These are phyloP conservation scores for Salvator merianae DNA, from an alignment of 2,113 vertebrate species.

Conservation along the genomic window DNA sequence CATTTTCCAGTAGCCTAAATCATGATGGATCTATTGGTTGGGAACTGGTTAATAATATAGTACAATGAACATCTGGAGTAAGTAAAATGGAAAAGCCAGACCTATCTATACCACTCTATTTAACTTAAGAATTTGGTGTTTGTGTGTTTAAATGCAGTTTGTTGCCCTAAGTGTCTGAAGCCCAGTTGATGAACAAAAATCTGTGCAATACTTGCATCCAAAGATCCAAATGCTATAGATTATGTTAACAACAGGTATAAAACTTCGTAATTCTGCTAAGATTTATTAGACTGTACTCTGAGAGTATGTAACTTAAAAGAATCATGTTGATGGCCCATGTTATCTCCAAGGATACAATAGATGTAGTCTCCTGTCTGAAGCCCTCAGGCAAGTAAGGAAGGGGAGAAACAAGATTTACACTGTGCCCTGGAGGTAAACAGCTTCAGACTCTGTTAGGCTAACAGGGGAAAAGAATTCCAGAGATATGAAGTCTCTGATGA, in stretches of 20 bases:
- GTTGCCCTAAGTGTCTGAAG: not conserved
- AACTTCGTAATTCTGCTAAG: not conserved
- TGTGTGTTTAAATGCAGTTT: not conserved
- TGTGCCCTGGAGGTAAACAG: conserved; percentile 19
- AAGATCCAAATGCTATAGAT: not conserved
- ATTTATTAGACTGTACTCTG: not conserved
- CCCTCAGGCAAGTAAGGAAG: not conserved
- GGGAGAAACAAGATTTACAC: conserved; percentile 5
- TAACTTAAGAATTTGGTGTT: not conserved
- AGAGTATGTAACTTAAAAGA: not conserved
- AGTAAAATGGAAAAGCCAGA: no score
- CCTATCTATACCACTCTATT: no score
- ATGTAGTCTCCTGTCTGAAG: not conserved
- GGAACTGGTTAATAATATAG: no score
- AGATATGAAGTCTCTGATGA: not conserved
- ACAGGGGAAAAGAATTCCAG: conserved; percentile 8
- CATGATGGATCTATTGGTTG: no score
- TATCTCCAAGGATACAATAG: conserved; percentile 23
- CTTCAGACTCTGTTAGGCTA: not conserved
- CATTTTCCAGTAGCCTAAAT: no score
- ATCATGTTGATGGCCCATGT: not conserved
- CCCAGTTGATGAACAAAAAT: not conserved
- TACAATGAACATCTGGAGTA: no score
- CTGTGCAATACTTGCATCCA: not conserved
- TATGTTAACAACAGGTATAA: not conserved